phyloP scores from a whole-genome alignment of 2,113 vertebrate genomes.

The Pseudorhombus dupliciocellatus region DNA sequence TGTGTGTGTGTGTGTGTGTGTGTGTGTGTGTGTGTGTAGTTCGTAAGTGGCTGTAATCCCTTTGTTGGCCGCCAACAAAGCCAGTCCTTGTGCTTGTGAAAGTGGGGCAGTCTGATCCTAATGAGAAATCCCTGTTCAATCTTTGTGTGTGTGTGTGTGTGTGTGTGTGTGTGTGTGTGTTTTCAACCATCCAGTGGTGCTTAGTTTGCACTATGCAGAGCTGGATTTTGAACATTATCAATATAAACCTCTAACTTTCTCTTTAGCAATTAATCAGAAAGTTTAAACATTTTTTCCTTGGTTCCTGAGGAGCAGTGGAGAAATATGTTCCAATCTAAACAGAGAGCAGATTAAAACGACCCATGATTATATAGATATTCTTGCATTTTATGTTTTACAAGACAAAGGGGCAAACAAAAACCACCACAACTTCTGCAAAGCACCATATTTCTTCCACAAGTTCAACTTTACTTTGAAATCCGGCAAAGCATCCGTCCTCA shows the following conservation, averaged over 20 bases:
- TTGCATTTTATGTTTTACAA: too few relatives aligned
- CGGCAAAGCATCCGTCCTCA: too few relatives aligned
- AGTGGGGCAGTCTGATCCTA: conserved; percentile 79
- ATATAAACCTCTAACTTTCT: conserved; percentile 50
- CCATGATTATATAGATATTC: too few relatives aligned
- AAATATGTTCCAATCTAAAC: too few relatives aligned
- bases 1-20: conserved; percentile 17
- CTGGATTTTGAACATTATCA: conserved; percentile 47
- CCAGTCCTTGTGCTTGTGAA: conserved; percentile 70
- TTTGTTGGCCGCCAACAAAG: conserved; percentile 76
- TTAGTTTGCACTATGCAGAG: conserved; percentile 46
- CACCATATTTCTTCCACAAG: too few relatives aligned
- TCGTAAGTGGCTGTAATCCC: conserved; percentile 71
- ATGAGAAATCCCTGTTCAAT: conserved; percentile 76
- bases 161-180: conserved; percentile 14
- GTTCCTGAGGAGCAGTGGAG: conserved; percentile 2
- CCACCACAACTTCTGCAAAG: too few relatives aligned
- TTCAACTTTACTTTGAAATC: neutral
- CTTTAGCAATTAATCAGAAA: conserved; percentile 38
- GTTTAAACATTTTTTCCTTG: conserved; percentile 33
- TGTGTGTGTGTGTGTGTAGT: conserved; percentile 28
- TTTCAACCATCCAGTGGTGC: conserved; percentile 46
- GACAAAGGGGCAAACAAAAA: too few relatives aligned
- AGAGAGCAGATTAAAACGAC: too few relatives aligned
- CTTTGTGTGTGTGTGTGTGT: conserved; percentile 37